Evolutionary conservation across 1,140 invertebrate genomes (phyloP).

Genomic region (Zaprionus africanus): DNA sequence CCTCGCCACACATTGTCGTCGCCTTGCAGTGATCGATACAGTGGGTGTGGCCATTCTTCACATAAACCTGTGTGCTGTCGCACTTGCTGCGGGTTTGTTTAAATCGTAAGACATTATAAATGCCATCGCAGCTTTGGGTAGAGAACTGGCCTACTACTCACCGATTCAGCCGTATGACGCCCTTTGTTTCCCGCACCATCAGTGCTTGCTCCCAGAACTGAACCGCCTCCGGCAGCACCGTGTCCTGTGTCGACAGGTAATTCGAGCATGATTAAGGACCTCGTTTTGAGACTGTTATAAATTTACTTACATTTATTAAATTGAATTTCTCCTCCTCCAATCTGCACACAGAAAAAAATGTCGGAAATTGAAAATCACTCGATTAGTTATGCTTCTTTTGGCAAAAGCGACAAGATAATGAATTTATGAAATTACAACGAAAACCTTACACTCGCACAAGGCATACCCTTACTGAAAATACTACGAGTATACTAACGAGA

Average conservation of each 20-base stretch:
- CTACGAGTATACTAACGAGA: background rate
- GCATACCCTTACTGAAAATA: background rate
- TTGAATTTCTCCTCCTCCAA: constrained; percentile 92
- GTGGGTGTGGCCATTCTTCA: constrained; percentile 92
- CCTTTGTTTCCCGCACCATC: constrained; percentile 93
- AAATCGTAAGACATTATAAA: constrained; percentile 2
- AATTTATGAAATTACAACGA: background rate
- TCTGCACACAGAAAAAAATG: constrained; percentile 86
- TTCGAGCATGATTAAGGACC: constrained; percentile 1
- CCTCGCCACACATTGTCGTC: constrained; percentile 97
- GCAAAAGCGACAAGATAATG: background rate
- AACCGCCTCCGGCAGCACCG: constrained; percentile 95
- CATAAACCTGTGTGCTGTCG: constrained; percentile 92
- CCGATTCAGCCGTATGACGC: constrained; percentile 94
- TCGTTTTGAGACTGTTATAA: background rate
- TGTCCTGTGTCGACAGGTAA: constrained; percentile 88
- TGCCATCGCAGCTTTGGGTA: background rate
- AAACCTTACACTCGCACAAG: background rate
- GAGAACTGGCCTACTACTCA: constrained; percentile 84
- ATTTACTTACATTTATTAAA: constrained; percentile 93
- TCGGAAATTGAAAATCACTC: constrained; percentile 11
- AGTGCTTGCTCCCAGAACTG: constrained; percentile 96
- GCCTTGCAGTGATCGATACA: constrained; percentile 94
- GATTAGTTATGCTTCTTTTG: constrained; percentile 13
- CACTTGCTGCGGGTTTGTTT: constrained; percentile 87